Evolutionary conservation across 92 coral and sea anemone species (phyloP).

Genomic region (Siderastrea siderea): DNA sequence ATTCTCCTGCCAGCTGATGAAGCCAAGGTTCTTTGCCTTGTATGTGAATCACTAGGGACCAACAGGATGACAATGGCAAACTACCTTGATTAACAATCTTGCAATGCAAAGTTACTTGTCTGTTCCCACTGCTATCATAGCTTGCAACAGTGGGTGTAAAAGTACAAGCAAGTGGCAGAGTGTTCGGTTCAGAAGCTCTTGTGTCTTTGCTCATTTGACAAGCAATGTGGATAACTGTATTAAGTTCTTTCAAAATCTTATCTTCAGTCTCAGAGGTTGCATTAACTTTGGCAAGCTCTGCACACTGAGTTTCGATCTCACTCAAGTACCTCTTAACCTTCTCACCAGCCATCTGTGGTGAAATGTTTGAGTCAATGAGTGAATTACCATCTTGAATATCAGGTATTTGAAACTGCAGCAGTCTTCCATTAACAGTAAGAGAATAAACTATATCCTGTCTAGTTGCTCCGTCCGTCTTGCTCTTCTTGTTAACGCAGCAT

Average conservation of each 20-base stretch:
- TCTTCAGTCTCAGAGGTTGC: constrained; percentile 41
- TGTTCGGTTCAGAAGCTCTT: neutral
- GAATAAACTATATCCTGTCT: constrained; percentile 27
- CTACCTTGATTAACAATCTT: constrained; percentile 45
- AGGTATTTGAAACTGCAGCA: constrained; percentile 34
- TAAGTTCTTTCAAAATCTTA: constrained; percentile 59
- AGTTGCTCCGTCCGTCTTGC: constrained; percentile 1
- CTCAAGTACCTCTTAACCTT: constrained; percentile 56
- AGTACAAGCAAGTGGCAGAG: constrained; percentile 7
- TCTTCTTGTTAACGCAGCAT: constrained; percentile 15
- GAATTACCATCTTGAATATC: constrained; percentile 22
- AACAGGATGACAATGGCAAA: constrained; percentile 23
- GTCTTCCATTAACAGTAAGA: constrained; percentile 54
- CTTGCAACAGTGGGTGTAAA: constrained; percentile 20
- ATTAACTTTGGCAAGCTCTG: constrained; percentile 35
- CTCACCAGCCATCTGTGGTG: constrained; percentile 62
- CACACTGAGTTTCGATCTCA: constrained; percentile 32
- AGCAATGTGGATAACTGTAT: constrained; percentile 48
- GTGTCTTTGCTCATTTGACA: constrained; percentile 31
- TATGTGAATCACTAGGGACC: constrained; percentile 33
- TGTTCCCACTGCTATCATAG: constrained; percentile 1
- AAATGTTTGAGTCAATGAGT: constrained; percentile 9
- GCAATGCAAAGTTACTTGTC: constrained; percentile 13
- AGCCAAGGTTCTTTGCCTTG: constrained; percentile 45
- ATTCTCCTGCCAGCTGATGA: neutral